phyloP scores from a whole-genome alignment of 2,797 vertebrate species.

The Lepus oiostolus region DNA sequence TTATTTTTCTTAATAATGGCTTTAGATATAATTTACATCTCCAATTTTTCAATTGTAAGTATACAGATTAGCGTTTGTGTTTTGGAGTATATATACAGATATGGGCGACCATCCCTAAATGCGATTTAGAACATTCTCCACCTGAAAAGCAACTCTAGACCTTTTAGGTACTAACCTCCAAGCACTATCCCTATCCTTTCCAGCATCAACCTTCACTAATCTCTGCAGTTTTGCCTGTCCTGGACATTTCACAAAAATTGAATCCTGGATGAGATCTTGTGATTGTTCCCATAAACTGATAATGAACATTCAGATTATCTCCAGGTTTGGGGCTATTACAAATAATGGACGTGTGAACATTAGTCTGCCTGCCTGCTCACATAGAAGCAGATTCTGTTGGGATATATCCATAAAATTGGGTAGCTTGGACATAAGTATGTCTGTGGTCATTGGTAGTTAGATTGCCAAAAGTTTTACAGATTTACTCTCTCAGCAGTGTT shows the following conservation, averaged over 20 bases:
- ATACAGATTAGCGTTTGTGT: not conserved
- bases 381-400: not conserved
- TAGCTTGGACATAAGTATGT: not conserved
- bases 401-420: not conserved
- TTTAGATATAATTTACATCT: slow-evolving; percentile 5
- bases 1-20: slow-evolving; percentile 4
- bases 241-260: slow-evolving; percentile 18
- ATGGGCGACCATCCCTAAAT: not conserved
- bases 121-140: slow-evolving; percentile 55
- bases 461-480: not conserved
- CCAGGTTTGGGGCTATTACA: slow-evolving; percentile 13
- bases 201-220: not conserved
- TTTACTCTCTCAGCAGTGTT: not conserved
- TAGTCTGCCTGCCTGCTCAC: not conserved
- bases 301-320: not conserved
- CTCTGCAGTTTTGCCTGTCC: not conserved
- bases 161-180: not conserved
- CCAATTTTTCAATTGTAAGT: slow-evolving; percentile 31
- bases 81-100: slow-evolving; percentile 22
- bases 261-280: not conserved
- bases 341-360: not conserved
- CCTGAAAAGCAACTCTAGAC: not conserved
- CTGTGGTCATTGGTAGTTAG: not conserved
- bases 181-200: not conserved
- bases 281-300: not conserved